These are phyloP conservation scores for Zaprionus vittiger DNA, from an alignment of 1,140 invertebrate genomes.

Conservation along the genomic window DNA sequence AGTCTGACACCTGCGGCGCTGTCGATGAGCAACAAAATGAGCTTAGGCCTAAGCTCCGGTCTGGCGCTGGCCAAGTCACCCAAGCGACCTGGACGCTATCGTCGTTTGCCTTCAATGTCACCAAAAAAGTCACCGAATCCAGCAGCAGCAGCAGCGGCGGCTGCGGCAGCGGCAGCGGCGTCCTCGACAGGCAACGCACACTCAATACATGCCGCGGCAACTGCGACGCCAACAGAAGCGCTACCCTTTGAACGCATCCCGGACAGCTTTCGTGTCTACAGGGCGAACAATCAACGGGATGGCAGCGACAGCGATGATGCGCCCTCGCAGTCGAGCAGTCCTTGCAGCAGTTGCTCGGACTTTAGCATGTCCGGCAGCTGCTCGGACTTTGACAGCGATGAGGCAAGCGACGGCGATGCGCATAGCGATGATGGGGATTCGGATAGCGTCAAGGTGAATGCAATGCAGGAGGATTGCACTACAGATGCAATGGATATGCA, in stretches of 20 bases:
- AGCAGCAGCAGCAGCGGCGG: slow-evolving; percentile 28
- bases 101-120: slow-evolving; percentile 75
- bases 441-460: slow-evolving; percentile 42
- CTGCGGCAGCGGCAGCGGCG: slow-evolving; percentile 13
- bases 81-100: slow-evolving; percentile 74
- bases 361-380: slow-evolving; percentile 78
- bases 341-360: slow-evolving; percentile 82
- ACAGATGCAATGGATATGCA: slow-evolving; percentile 71
- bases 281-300: slow-evolving; percentile 77
- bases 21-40: slow-evolving; percentile 66
- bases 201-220: slow-evolving; percentile 7
- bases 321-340: slow-evolving; percentile 77
- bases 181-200: slow-evolving; percentile 1
- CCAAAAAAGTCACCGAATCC: slow-evolving; percentile 83
- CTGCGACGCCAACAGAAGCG: slow-evolving; percentile 44
- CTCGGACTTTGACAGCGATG: slow-evolving; percentile 81
- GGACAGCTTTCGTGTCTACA: slow-evolving; percentile 83
- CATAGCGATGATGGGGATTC: slow-evolving; percentile 68
- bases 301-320: slow-evolving; percentile 79
- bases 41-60: slow-evolving; percentile 31
- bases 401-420: slow-evolving; percentile 74
- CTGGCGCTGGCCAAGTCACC: slow-evolving; percentile 66
- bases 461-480: slow-evolving; percentile 62
- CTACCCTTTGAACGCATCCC: slow-evolving; percentile 77
- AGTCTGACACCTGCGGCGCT: slow-evolving; percentile 52